These are phyloP conservation scores for Rhinopomastus cyanomelas DNA, from an alignment of 2,113 vertebrate genomes.

Conservation along the genomic window DNA sequence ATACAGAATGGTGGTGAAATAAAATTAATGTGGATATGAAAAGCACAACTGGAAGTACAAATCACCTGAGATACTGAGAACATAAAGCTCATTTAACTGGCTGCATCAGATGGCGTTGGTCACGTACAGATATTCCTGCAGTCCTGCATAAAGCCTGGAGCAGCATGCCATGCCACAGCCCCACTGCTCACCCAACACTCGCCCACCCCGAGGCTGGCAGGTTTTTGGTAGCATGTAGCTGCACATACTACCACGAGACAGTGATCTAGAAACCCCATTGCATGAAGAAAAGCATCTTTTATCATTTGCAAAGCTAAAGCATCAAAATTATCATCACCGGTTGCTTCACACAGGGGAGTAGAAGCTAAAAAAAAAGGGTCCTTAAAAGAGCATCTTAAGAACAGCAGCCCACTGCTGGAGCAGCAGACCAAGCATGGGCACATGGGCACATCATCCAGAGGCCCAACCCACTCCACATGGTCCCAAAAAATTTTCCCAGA, in stretches of 20 bases:
- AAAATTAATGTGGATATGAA: neutral
- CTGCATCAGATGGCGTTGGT: neutral
- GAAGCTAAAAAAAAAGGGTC: neutral
- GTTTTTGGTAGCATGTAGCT: neutral
- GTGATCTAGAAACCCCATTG: neutral
- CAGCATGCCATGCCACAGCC: neutral
- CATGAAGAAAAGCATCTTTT: neutral
- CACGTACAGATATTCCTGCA: neutral
- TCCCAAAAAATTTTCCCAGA: neutral
- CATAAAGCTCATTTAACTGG: neutral
- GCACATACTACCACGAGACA: neutral
- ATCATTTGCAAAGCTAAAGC: constrained; percentile 43
- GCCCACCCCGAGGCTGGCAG: neutral
- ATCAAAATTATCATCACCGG: neutral
- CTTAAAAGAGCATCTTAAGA: neutral
- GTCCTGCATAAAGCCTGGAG: neutral
- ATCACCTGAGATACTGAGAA: neutral
- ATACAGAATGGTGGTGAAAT: neutral
- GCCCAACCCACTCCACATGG: neutral
- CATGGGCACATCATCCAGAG: neutral
- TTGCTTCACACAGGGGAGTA: neutral
- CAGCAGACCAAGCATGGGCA: neutral
- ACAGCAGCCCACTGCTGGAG: neutral
- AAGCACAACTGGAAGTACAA: neutral
- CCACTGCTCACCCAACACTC: neutral